Evolutionary conservation across 2,113 vertebrate genomes (phyloP), one percentile per base, ranked within the genome.

Genomic region (Paratilapia polleni): DNA sequence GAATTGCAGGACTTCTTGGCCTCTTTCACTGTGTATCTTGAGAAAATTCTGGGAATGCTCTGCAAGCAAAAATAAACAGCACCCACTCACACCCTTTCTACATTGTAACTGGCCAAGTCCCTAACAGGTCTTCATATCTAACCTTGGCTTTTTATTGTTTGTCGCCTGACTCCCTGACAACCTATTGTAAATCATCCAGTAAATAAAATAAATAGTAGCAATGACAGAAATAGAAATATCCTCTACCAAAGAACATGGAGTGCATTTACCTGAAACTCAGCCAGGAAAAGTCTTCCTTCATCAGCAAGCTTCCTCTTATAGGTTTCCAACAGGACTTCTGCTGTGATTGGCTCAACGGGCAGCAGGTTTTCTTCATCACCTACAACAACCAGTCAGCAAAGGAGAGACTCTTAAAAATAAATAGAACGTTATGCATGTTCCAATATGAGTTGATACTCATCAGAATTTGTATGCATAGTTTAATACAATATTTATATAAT

Each of bases 41-140:
- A 96, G 92, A 98, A 99, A 81, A 99, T 96, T 38, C 98, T 96
- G 9, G 98, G 98, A 86, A 99, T 97, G 88, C 98, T 99, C 98
- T 99, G 93, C 28, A 95, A 88, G 54, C 0, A 82, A n/a, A 75
- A 31, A 63, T 4, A 89, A 17, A 79, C 10, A 28, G 2, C 62
- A 26, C 6, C 2, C 6, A 75, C 17, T 59, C 5, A 31, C 34
- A 57, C 47, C 19, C 8, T 28, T 17, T 76, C 1, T n/a, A 10
- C 31, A 52, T 24, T 36, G 8, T 3, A 19, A 59, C 6, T 24
- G 15, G 3, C 20, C 13, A 26, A 2, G 5, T 4, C 13, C 52
- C 56, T n/a, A 76, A 59, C 28, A 34, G 38, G 15, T 4, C 12
- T 15, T 57, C 19, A 80, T 19, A 13, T 77, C 3, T 14, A 31